Percentiles rank a stretch among this genome's conserved stretches.
Conservation (phyloP, 2,888 invertebrate genomes). For the Syrista parreyssii region DNA sequence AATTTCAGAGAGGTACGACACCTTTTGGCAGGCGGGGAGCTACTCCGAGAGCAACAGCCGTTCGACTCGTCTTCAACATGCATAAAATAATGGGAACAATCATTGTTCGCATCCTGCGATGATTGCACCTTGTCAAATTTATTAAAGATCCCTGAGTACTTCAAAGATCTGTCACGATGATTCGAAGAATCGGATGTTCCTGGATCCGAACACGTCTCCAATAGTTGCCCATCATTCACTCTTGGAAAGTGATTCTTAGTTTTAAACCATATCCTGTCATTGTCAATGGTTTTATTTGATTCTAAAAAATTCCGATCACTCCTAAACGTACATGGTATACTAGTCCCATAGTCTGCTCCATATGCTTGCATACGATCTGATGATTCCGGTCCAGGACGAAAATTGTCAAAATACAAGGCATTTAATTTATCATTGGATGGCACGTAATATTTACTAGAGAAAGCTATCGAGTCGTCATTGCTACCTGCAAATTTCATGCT, state of each 20-base stretch:
- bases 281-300: no score
- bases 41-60: constrained; percentile 10
- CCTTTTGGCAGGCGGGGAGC: constrained; percentile 19
- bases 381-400: neutral
- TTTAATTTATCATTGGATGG: neutral
- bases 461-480: no score
- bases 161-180: no score
- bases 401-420: neutral
- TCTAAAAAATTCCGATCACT: no score
- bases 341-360: neutral
- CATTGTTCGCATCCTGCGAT: neutral
- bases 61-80: neutral
- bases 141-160: no score
- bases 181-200: no score
- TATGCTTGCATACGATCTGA: neutral
- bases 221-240: neutral
- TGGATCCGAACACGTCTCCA: neutral
- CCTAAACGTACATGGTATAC: no score
- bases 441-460: neutral
- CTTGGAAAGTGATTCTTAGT: neutral
- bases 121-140: no score
- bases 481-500: no score
- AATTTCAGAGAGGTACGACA: constrained; percentile 15
- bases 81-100: neutral
- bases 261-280: no score